phyloP scores from a whole-genome alignment of 1,140 invertebrate genomes.

The Saccostrea echinata region DNA sequence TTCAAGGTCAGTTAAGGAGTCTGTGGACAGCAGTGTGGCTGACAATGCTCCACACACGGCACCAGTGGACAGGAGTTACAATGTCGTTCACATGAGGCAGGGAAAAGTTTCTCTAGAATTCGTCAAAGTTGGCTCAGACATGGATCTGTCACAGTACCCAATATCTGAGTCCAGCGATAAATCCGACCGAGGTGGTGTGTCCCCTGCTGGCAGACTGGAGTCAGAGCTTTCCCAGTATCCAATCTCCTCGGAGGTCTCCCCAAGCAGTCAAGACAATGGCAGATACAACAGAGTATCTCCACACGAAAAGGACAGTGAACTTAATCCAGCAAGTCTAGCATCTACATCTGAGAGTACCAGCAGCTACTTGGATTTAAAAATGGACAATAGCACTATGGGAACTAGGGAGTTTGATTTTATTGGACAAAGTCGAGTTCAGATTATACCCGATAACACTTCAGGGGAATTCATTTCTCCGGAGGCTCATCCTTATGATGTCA shows the following conservation, averaged over 20 bases:
- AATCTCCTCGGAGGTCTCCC: conserved; percentile 38
- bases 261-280: conserved; percentile 17
- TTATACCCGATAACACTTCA: not conserved
- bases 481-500: conserved; percentile 6
- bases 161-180: conserved; percentile 31
- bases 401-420: conserved; percentile 51
- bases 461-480: not conserved
- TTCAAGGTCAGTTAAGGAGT: conserved; percentile 33
- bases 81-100: conserved; percentile 51
- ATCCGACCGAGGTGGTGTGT: not conserved
- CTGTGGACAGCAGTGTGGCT: not conserved
- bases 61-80: conserved; percentile 50
- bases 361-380: conserved; percentile 55
- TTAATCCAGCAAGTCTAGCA: conserved; percentile 45
- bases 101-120: not conserved
- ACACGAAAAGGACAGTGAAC: conserved; percentile 43
- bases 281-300: conserved; percentile 56
- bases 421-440: conserved; percentile 37
- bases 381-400: conserved; percentile 13
- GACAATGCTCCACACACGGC: not conserved
- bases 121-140: conserved; percentile 8
- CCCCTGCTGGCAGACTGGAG: not conserved
- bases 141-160: conserved; percentile 55
- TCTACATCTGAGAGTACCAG: conserved; percentile 51
- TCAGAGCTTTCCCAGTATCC: conserved; percentile 45